Evolutionary conservation across 2,113 vertebrate genomes (phyloP), one percentile per base, ranked within the genome.

Genomic region (Phocoena phocoena): DNA sequence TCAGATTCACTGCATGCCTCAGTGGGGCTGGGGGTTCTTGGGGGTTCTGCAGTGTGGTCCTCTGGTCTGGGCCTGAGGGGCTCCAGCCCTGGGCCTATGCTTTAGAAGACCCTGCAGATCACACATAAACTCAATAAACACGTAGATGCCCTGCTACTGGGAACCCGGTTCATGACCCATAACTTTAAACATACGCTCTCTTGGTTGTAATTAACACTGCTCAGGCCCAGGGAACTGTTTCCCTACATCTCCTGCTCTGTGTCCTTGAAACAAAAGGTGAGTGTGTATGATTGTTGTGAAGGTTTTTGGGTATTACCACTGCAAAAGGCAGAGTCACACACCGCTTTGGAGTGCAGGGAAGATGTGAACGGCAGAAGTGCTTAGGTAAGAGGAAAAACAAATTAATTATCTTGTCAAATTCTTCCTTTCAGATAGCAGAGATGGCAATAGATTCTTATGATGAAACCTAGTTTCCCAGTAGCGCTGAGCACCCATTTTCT

Each of bases 211-310:
- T 28, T 4, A 38, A 47, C 17, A 47, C 12, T 20, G 55, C 15
- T 86, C 18, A 36, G 4, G 33, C 6, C 21, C 55, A 65, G 47
- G 23, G 73, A 81, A 81, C 23, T 17, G 62, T 50, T 68, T 25
- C 17, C 11, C 20, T 25, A 17, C 9, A 15, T 63, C 41, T 92
- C 74, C 81, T 38, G 2, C 50, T 36, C 25, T 15, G 14, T 92
- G 31, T 67, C 47, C 53, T 62, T 93, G 53, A 55, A 89, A 47
- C 47, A 36, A 44, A 67, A 47, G 38, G 15, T 47, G 47, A 44
- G 9, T 0, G 0, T 6, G 0, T 33, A 7, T 73, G 62, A 76
- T n/a, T 33, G 10, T 13, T 4, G 0, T 8, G 21, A 44, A 60
- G 28, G 53, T 47, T 68, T 82, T 23, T 4, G 76, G 68, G 18